phyloP scores from a whole-genome alignment of 1,140 invertebrate species.

The Danaus melanippus region DNA sequence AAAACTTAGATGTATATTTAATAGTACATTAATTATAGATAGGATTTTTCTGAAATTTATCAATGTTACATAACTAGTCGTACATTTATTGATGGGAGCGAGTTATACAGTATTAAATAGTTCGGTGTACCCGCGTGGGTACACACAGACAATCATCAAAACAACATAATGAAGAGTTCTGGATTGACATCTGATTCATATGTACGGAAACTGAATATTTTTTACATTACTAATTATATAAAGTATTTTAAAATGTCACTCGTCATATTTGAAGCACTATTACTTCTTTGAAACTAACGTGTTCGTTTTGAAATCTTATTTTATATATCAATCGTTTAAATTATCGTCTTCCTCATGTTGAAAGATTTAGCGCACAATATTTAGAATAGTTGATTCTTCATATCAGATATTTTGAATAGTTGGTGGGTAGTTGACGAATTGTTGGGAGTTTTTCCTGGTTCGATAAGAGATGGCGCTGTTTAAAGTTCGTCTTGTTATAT shows the following conservation, averaged over 20 bases:
- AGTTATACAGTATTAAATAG: not conserved
- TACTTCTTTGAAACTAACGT: constrained; percentile 39
- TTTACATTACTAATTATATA: constrained; percentile 14
- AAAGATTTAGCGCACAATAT: constrained; percentile 60
- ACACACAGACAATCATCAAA: too few species aligned
- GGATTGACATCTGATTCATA: too few species aligned
- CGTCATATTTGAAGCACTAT: constrained; percentile 40
- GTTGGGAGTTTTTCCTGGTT: constrained; percentile 18
- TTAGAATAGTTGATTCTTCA: constrained; percentile 59
- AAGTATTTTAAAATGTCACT: constrained; percentile 41
- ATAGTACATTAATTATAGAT: constrained; percentile 48
- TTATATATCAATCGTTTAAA: constrained; percentile 38
- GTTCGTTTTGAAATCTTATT: constrained; percentile 52
- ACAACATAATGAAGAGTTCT: too few species aligned
- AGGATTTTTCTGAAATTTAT: constrained; percentile 69
- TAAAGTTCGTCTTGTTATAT: constrained; percentile 4
- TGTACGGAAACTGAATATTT: constrained; percentile 4
- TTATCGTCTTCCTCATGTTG: constrained; percentile 59
- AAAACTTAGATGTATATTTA: constrained; percentile 25
- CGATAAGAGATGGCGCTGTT: constrained; percentile 20
- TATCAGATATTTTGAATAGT: constrained; percentile 58
- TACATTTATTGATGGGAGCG: constrained; percentile 19
- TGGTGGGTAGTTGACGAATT: constrained; percentile 34
- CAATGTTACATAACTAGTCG: constrained; percentile 62
- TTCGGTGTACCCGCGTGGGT: not conserved